Evolutionary conservation across 2,888 invertebrate species (phyloP).

Genomic region (Oscheius sp.): DNA sequence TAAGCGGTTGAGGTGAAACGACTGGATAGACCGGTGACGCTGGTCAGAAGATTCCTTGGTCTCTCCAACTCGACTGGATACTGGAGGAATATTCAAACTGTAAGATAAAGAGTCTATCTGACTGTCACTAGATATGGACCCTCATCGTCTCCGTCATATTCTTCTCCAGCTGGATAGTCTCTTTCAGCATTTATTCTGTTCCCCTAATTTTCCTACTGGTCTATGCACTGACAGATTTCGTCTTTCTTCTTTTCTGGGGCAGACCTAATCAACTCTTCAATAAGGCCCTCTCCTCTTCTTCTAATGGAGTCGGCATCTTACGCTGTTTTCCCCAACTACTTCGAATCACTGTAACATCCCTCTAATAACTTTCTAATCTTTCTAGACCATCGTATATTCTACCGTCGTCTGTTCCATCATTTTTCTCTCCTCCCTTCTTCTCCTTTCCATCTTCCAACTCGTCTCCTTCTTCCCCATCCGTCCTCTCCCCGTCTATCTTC

Average conservation of each 20-base stretch:
- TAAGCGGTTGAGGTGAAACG: background rate
- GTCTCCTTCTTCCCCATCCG: background rate
- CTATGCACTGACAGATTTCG: background rate
- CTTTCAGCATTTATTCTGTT: background rate
- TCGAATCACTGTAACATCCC: background rate
- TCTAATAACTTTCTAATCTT: background rate
- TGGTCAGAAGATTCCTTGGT: background rate
- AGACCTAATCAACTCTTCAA: background rate
- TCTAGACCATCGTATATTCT: no score
- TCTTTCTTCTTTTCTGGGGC: constrained; percentile 1
- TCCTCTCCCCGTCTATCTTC: constrained; percentile 3
- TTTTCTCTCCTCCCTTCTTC: background rate
- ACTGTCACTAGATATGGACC: background rate
- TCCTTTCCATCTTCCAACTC: background rate
- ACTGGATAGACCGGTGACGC: background rate
- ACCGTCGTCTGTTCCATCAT: background rate
- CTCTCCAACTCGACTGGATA: background rate
- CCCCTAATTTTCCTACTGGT: background rate
- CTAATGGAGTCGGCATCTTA: constrained; percentile 15
- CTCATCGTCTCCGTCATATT: background rate
- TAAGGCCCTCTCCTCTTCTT: constrained; percentile 12
- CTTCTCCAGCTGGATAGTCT: background rate
- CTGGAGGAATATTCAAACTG: background rate
- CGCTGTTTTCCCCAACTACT: background rate
- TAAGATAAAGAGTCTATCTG: background rate